Percentiles rank a stretch among this genome's conserved stretches.
Conservation (phyloP, 2,888 invertebrate species). For the Zelleria hepariella region DNA sequence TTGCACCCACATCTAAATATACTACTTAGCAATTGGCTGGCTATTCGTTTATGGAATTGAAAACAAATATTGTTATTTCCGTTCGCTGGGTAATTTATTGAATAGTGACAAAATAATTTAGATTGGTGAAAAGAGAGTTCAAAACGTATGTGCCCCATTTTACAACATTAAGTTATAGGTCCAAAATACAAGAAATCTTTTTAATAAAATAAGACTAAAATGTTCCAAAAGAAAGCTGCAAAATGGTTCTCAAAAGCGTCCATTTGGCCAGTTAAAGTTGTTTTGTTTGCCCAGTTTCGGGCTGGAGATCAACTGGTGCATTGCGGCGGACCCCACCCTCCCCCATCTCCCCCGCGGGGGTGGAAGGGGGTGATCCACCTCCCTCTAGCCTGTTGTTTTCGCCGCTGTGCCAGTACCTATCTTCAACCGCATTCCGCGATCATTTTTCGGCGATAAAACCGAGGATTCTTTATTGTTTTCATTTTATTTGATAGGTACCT, state of each 20-base stretch:
- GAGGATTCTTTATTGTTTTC: too few species aligned
- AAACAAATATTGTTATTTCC: too few species aligned
- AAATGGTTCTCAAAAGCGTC: neutral
- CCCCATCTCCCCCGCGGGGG: conserved; percentile 40
- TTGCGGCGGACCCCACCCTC: conserved; percentile 56
- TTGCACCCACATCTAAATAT: too few species aligned
- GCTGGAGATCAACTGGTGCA: conserved; percentile 68
- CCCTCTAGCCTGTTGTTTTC: neutral
- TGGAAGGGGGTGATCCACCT: conserved; percentile 6
- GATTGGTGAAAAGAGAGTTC: too few species aligned
- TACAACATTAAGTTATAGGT: too few species aligned
- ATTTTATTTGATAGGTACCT: too few species aligned
- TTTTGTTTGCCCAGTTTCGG: neutral
- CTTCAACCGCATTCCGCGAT: neutral
- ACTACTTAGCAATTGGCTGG: too few species aligned
- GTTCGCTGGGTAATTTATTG: too few species aligned
- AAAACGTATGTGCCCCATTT: too few species aligned
- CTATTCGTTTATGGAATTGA: too few species aligned
- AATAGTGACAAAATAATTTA: too few species aligned
- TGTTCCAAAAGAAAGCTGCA: neutral
- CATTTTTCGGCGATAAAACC: neutral
- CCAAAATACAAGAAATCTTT: neutral
- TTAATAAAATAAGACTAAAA: neutral
- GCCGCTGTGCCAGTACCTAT: neutral
- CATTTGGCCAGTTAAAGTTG: neutral